These are phyloP conservation scores for Leptinotarsa undecemlineata DNA, from an alignment of 1,140 invertebrate species.

Conservation along the genomic window DNA sequence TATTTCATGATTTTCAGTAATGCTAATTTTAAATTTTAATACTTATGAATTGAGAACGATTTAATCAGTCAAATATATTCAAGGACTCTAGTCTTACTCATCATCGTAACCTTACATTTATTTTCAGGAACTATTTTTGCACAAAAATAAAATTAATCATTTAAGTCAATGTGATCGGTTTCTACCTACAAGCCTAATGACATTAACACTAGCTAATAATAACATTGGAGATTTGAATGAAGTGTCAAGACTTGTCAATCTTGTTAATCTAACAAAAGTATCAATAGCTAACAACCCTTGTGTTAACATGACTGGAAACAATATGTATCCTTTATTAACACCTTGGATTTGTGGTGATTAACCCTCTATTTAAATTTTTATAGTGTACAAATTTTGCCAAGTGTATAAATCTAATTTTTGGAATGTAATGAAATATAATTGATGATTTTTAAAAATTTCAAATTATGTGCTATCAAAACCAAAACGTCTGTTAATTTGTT, in stretches of 20 bases:
- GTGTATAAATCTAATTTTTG: too few relatives aligned
- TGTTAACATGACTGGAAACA: slow-evolving; percentile 69
- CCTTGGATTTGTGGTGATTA: slow-evolving; percentile 9
- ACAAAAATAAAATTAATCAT: slow-evolving; percentile 83
- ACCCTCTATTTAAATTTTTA: not conserved
- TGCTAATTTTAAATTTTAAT: not conserved
- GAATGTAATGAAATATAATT: too few relatives aligned
- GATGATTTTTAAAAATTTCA: too few relatives aligned
- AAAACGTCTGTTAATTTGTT: too few relatives aligned
- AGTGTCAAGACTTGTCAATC: slow-evolving; percentile 77
- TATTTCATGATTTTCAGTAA: too few relatives aligned
- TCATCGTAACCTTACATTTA: slow-evolving; percentile 4
- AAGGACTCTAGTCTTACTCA: slow-evolving; percentile 6
- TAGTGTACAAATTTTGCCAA: too few relatives aligned
- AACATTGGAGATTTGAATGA: slow-evolving; percentile 85
- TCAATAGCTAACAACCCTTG: slow-evolving; percentile 87
- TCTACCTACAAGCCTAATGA: slow-evolving; percentile 73
- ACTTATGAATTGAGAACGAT: too few relatives aligned
- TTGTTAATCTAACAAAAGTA: slow-evolving; percentile 76
- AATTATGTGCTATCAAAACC: too few relatives aligned
- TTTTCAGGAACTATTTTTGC: slow-evolving; percentile 80
- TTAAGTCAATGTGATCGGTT: slow-evolving; percentile 81
- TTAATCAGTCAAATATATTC: not conserved
- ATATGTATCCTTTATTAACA: slow-evolving; percentile 68
- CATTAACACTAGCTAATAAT: slow-evolving; percentile 83